Evolutionary conservation across 2,888 invertebrate genomes (phyloP), one percentile per base, ranked within the genome.

Genomic region (Caenorhabditis imperialis): DNA sequence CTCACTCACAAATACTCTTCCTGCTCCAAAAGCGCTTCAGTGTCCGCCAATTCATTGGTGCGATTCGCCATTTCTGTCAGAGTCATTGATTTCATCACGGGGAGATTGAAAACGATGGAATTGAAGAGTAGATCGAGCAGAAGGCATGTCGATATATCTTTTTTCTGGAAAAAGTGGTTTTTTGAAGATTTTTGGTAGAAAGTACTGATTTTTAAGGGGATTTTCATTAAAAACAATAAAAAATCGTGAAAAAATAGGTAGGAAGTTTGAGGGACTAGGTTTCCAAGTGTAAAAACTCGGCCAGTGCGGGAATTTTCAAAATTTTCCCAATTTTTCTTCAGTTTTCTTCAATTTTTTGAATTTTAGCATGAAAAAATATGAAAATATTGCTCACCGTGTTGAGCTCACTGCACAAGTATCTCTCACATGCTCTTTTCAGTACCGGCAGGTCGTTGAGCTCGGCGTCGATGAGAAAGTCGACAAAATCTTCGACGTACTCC

Each of bases 81-180:
- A 10, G 86, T 86, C 86, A 87, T 87, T 1, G 83, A 84, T 58
- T 87, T 87, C 87, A 87, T 85, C 7, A 87, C 86, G 10, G 85
- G 85, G 47, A 87, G 71, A 60, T 83, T 83, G 77, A 84, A 86
- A 7, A 85, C 86, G 65, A 86, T 86, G 25, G 87, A 78, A 35
- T 87, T 76, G 74, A 87, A 87, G n/a, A 87, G 77, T 14, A 87
- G 71, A 47, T 87, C 86, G 16, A 87, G 72, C 3, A 87, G 63
- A 2, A 87, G 73, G 0, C 84, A 85, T 1, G 87, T 87, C 8
- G 76, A 47, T 23, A 86, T 73, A 44, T 86, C 86, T 67, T 84
- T 82, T 60, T 86, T 86, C 85, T 86, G 75, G 5, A 63, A 44
- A 53, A 12, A 7, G 1, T 20, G n/a, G n/a, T n/a, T n/a, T n/a